These are phyloP conservation scores for Orthosia cruda DNA, from an alignment of 2,888 invertebrate genomes.

Conservation along the genomic window DNA sequence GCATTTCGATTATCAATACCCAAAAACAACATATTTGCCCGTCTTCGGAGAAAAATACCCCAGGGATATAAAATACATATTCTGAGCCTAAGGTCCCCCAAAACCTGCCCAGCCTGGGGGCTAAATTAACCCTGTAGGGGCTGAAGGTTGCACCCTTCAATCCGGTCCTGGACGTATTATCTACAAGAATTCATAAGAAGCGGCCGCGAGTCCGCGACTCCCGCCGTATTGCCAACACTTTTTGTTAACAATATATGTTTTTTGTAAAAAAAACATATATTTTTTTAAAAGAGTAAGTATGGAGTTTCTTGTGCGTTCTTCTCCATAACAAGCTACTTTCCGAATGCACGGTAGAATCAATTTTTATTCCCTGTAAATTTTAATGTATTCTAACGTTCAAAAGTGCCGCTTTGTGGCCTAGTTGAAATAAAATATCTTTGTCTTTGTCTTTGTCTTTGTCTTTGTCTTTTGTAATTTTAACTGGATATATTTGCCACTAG, in stretches of 20 bases:
- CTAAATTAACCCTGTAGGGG: not conserved
- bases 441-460: too few species aligned
- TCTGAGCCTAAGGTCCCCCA: conserved; percentile 5
- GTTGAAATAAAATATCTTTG: too few species aligned
- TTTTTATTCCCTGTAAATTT: too few species aligned
- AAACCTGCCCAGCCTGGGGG: conserved; percentile 24
- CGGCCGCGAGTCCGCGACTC: conserved; percentile 49
- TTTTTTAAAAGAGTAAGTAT: too few species aligned
- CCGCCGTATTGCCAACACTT: conserved; percentile 64
- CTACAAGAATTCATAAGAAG: conserved; percentile 70
- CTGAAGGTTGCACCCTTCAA: not conserved
- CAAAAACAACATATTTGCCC: not conserved
- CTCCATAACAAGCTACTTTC: too few species aligned
- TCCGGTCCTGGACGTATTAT: conserved; percentile 62
- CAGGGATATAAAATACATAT: conserved; percentile 17
- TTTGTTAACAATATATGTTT: too few species aligned
- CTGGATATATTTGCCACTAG: conserved; percentile 69
- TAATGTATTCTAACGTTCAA: too few species aligned
- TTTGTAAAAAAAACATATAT: too few species aligned
- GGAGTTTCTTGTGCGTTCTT: too few species aligned
- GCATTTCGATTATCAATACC: not conserved
- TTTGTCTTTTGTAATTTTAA: conserved; percentile 70
- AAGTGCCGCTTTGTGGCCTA: too few species aligned
- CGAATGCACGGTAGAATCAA: too few species aligned
- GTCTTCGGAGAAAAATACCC: not conserved